Evolutionary conservation across 2,797 vertebrate genomes (phyloP), one percentile per base, ranked within the genome.

Genomic region (Manis javanica): DNA sequence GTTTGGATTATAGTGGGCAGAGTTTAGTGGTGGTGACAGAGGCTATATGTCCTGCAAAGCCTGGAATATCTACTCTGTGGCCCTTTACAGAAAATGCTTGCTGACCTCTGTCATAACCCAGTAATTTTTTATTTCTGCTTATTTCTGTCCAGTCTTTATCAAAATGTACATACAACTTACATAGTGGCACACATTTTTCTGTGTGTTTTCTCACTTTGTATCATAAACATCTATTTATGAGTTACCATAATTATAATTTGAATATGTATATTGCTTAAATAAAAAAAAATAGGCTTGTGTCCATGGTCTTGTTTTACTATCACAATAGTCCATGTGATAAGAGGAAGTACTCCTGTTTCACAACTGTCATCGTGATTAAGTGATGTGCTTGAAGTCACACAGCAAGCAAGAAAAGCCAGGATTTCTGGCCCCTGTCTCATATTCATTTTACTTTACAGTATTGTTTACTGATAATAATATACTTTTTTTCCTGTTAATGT

Each of bases 211-310:
- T 82, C 29, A 68, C 37, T 55, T 69, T 77, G 53, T 39, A 3
- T 86, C 37, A 18, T 61, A 72, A 92, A 75, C 9, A 19, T 37
- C 91, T 78, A 79, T 61, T 57, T 75, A 5, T 72, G 78, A 87
- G 84, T 87, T 24, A 68, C 69, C 18, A 3, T 79, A 79, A 83
- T 68, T 87, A 84, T 64, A 74, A 90, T 90, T 78, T 96, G 64
- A 96, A 78, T 79, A 82, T 86, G 9, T 86, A 15, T 81, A 12
- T 34, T 85, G 26, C 61, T 92, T 87, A 79, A 74, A 75, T 42
- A 55, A 61, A 81, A 77, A 85, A 66, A 15, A 37, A 66, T 10
- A 37, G 18, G 39, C 86, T 75, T 84, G 26, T 71, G 78, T 59
- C 78, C 29, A 7, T 78, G 72, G 31, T 92, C 46, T 74, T 55